A percentile compares a stretch with the other conserved stretches of the same genome.
Evolutionary conservation across 2,113 vertebrate species (phyloP).

Genomic region (Nesogale talazaci): DNA sequence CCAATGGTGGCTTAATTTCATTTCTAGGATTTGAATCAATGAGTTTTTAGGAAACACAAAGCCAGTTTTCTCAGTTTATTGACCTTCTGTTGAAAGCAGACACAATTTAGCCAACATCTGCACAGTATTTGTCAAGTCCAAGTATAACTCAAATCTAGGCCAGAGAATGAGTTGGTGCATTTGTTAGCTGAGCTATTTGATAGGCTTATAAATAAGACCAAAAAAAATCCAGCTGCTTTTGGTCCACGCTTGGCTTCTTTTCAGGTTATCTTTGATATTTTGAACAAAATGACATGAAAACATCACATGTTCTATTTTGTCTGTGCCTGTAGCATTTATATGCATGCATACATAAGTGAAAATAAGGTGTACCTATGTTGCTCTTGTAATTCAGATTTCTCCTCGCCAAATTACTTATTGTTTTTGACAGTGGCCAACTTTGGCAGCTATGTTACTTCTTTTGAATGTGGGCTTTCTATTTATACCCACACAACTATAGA

Average conservation of each 20-base stretch:
- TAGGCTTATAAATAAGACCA: constrained; percentile 51
- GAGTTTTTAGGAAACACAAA: constrained; percentile 67
- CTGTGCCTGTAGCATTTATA: not conserved
- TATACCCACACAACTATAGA: constrained; percentile 55
- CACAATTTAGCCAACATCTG: constrained; percentile 81
- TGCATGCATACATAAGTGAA: too few species aligned
- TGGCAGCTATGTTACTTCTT: constrained; percentile 53
- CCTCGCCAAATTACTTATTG: constrained; percentile 24
- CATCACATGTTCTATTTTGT: not conserved
- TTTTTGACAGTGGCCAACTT: constrained; percentile 34
- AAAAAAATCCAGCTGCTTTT: constrained; percentile 45
- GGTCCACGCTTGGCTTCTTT: constrained; percentile 36
- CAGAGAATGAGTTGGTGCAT: constrained; percentile 68
- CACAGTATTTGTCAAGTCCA: constrained; percentile 76
- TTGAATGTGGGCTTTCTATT: constrained; percentile 56
- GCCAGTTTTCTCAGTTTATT: constrained; percentile 81
- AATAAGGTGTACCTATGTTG: not conserved
- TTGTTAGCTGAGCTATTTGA: constrained; percentile 69
- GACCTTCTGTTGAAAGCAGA: constrained; percentile 80
- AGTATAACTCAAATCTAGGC: constrained; percentile 63
- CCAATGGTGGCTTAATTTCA: constrained; percentile 68
- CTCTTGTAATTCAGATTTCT: constrained; percentile 28
- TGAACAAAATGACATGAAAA: not conserved
- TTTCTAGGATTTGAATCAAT: constrained; percentile 77
- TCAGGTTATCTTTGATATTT: constrained; percentile 30